A percentile compares a stretch with the other conserved stretches of the same genome.
These are phyloP conservation scores for Mugil cephalus DNA, from an alignment of 2,113 vertebrate species.

Conservation along the genomic window DNA sequence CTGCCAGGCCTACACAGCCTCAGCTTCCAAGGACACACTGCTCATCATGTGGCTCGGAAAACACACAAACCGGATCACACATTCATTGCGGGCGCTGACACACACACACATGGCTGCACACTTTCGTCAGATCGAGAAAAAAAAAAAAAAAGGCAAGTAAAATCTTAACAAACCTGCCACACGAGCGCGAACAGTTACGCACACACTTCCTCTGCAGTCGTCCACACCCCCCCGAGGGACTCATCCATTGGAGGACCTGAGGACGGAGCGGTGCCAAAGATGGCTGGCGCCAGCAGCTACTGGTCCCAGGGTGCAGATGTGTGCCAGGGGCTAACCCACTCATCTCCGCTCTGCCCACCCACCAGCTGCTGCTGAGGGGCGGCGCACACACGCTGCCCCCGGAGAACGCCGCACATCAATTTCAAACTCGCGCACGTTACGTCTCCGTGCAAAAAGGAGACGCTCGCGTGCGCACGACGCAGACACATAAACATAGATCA, in stretches of 20 bases:
- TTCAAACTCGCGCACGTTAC: constrained; percentile 22
- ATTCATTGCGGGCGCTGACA: constrained; percentile 10
- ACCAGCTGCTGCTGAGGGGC: constrained; percentile 73
- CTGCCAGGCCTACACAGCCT: constrained; percentile 38
- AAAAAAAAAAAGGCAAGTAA: constrained; percentile 16
- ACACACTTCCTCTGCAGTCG: not conserved
- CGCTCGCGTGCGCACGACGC: not conserved
- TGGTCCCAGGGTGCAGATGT: constrained; percentile 69
- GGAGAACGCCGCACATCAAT: constrained; percentile 48
- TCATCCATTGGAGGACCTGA: constrained; percentile 48
- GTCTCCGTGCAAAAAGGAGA: constrained; percentile 9
- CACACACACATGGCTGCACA: constrained; percentile 15
- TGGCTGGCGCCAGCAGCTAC: constrained; percentile 69
- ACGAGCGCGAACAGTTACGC: constrained; percentile 23
- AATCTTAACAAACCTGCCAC: constrained; percentile 24
- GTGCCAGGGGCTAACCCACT: constrained; percentile 72
- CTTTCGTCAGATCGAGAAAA: constrained; percentile 27
- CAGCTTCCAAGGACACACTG: constrained; percentile 65
- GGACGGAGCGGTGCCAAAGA: constrained; percentile 70
- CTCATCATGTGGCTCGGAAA: constrained; percentile 23
- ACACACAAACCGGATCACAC: constrained; percentile 36
- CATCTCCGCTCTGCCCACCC: constrained; percentile 67
- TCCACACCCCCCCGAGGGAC: constrained; percentile 42
- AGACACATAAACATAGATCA: not conserved
- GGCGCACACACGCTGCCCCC: constrained; percentile 41